phyloP scores from a whole-genome alignment of 2,797 vertebrate species.

The Diplodus sargus region DNA sequence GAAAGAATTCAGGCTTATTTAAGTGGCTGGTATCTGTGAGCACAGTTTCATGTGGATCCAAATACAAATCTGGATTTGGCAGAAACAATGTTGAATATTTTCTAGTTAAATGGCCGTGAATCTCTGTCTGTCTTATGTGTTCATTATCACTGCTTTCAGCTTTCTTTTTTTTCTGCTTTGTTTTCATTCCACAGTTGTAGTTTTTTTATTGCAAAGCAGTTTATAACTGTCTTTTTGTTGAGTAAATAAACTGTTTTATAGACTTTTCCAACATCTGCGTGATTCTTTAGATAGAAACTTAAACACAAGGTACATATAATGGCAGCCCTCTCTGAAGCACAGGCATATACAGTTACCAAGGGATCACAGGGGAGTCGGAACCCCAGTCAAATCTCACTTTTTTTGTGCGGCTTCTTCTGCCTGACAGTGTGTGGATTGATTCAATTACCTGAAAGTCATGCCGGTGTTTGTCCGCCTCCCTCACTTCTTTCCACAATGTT shows the following conservation, averaged over 20 bases:
- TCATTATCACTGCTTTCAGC: too few species aligned
- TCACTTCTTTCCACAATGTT: slow-evolving; percentile 29
- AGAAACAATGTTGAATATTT: too few species aligned
- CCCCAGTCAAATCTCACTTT: slow-evolving; percentile 5
- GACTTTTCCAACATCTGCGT: background rate
- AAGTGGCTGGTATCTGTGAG: too few species aligned
- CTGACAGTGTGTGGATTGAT: slow-evolving; percentile 67
- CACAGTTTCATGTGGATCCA: too few species aligned
- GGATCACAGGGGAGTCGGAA: background rate
- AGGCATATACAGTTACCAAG: slow-evolving; percentile 5
- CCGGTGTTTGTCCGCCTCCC: slow-evolving; percentile 42
- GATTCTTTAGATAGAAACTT: slow-evolving; percentile 1
- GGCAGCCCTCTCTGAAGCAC: background rate
- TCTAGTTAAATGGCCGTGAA: too few species aligned
- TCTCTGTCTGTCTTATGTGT: too few species aligned
- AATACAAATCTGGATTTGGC: too few species aligned
- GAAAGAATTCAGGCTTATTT: too few species aligned
- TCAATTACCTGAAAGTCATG: slow-evolving; percentile 69
- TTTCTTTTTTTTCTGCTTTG: too few species aligned
- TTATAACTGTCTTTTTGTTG: background rate
- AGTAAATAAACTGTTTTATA: background rate
- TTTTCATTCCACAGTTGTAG: too few species aligned
- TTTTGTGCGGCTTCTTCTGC: slow-evolving; percentile 40
- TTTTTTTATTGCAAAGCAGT: background rate
- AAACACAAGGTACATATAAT: background rate